Base-by-base conservation (phyloP, 2,888 invertebrate genomes). In the Lomographa bimaculata region DNA sequence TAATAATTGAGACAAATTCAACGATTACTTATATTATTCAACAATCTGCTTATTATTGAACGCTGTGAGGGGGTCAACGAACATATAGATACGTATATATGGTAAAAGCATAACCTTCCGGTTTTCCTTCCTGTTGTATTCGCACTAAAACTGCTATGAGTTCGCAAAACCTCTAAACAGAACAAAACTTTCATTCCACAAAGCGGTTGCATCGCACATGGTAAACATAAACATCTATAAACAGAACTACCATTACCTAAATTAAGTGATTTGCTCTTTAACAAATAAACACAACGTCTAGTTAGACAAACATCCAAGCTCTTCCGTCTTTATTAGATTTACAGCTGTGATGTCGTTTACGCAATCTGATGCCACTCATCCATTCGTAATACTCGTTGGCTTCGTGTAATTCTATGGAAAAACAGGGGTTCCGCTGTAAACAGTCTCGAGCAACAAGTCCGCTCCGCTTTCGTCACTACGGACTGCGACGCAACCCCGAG, bases 401-500 rank as follows among this genome's bases (percentile, higher is more conserved):
- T 33, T 38, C 29, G 38, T 41, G 29, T 46, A 38, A 41, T 37
- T 49, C 39, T 34, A 46, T 49, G 39, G 33, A 46, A 54, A 64
- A 72, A 64, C 66, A 63, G 58, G 64, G 61, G 58, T 60, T 60
- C 64, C 59, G 59, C 61, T 65, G 79, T 78, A 78, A 79, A 78
- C 74, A 77, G 66, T 52, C 57, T 41, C 57, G 65, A 65, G 84
- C 84, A 85, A 85, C 84, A 84, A 83, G 84, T 84, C 73, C 9
- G 70, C 56, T 56, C 50, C 26, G 16, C 25, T 30, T 25, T 24
- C 14, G 26, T 9, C 35, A 20, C 6, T 40, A 28, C 19, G 40
- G 18, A 28, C 10, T 16, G 19, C 18, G 17, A 7, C 30, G 9
- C 21, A 27, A 25, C 35, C 32, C 56, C 60, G 60, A 58, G 52